These are phyloP conservation scores for Caprella mutica DNA, from an alignment of 2,888 invertebrate species.

Conservation along the genomic window DNA sequence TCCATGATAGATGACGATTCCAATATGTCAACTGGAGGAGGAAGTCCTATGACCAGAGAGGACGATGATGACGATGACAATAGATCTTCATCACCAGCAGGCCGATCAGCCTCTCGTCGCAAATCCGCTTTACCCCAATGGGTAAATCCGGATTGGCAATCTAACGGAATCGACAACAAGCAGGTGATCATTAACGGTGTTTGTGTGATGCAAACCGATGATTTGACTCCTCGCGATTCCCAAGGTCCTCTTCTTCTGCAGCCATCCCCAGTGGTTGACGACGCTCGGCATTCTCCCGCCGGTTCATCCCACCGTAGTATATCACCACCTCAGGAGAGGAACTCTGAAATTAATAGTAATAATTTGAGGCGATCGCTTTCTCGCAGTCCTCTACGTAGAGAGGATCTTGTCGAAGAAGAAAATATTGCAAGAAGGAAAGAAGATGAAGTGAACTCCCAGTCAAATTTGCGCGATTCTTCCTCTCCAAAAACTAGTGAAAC, in stretches of 20 bases:
- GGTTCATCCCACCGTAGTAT: neutral
- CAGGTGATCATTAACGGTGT: conserved; percentile 82
- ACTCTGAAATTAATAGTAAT: too few relatives aligned
- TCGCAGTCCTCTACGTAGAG: too few relatives aligned
- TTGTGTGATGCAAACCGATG: conserved; percentile 49
- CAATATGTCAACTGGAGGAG: conserved; percentile 31
- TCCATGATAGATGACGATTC: conserved; percentile 31
- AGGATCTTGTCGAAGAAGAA: too few relatives aligned
- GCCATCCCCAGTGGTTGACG: conserved; percentile 56
- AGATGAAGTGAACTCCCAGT: too few relatives aligned
- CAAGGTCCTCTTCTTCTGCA: conserved; percentile 63
- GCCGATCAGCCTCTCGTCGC: conserved; percentile 50
- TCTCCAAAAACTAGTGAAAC: too few relatives aligned
- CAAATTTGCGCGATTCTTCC: too few relatives aligned
- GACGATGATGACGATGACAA: conserved; percentile 51
- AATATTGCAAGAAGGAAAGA: too few relatives aligned
- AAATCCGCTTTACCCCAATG: conserved; percentile 95
- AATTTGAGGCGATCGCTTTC: too few relatives aligned
- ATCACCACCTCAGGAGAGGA: too few relatives aligned
- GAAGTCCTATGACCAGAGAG: conserved; percentile 22
- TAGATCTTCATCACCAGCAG: conserved; percentile 45
- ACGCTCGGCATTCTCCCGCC: conserved; percentile 36
- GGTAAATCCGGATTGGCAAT: conserved; percentile 80
- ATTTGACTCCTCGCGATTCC: conserved; percentile 45
- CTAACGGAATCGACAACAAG: conserved; percentile 36